Base-by-base conservation (phyloP, 2,888 invertebrate species). In the Folsomia manolachei region DNA sequence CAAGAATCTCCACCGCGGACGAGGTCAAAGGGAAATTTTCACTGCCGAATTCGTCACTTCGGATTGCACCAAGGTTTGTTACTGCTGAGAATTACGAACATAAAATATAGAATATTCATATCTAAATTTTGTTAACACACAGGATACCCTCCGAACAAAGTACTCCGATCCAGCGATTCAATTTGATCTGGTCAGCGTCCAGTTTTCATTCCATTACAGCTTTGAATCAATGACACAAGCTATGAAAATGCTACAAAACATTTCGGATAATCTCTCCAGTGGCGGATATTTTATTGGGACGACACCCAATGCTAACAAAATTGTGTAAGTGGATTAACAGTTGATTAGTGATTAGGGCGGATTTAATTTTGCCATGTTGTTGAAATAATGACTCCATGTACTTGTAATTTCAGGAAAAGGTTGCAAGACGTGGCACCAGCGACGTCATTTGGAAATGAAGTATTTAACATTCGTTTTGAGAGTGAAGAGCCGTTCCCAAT, bases 251-350 rank as follows among this genome's bases (percentile, higher is more conserved):
- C 85, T 99, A 7, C 88, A 88, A 73, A 99, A 99, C 86, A 93
- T 93, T 9, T 90, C 95, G 7, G 96, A 96, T 83, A 92, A 92
- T 83, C 86, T 99, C 23, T 88, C 88, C 80, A 89, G 92, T 0
- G 97, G 94, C 72, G 98, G 99, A 1, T 95, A 89, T 83, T 99
- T 99, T 82, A 92, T 99, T 83, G 98, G 97, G 19, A 98, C 97
- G 11, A 92, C 97, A 75, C 96, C 98, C 9, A 91, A 99, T 87
- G 92, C 97, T 0, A 88, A 92, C 85, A 94, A 95, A 84, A 91
- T 99, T 78, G 89, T 98, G 86, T 91, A 84, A 84, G 87, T 83
- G 11, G 14, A 27, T 19, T 19, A 27, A 63, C 18, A 23, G 24
- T n/a, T 61, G n/a, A 19, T 9, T 18, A 61, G 19, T 61, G 61